Conservation (phyloP, 2,888 invertebrate genomes). For the Coenonympha glycerion region DNA sequence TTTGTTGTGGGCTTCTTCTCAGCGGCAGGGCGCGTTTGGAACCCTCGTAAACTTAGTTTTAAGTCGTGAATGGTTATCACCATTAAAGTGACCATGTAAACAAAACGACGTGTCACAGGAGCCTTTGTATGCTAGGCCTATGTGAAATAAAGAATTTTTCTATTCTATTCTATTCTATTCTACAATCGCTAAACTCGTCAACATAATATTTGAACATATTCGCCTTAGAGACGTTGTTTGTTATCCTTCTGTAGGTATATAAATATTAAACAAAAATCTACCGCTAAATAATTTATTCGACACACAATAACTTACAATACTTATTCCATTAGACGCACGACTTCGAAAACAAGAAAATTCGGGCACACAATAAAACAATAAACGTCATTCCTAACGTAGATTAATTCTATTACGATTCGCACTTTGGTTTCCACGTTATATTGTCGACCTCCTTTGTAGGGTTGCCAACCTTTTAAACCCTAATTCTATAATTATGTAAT, state of each 20-base stretch:
- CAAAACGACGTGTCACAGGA: too few relatives aligned
- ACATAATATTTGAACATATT: too few relatives aligned
- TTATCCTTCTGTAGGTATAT: background rate
- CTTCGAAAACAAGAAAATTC: slow-evolving; percentile 14
- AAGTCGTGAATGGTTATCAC: too few relatives aligned
- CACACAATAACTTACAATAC: background rate
- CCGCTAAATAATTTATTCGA: background rate
- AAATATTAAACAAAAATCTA: background rate
- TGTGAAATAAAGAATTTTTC: too few relatives aligned
- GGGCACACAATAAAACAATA: slow-evolving; percentile 26
- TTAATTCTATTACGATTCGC: slow-evolving; percentile 33
- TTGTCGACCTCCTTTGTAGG: slow-evolving; percentile 34
- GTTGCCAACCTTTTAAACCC: background rate
- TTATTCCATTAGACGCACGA: slow-evolving; percentile 12
- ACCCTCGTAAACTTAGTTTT: too few relatives aligned
- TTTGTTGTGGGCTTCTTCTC: too few relatives aligned
- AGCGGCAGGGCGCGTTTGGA: too few relatives aligned
- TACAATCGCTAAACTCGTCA: too few relatives aligned
- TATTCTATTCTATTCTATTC: too few relatives aligned
- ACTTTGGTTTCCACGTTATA: slow-evolving; percentile 24
- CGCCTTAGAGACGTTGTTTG: too few relatives aligned
- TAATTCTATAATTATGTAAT: background rate
- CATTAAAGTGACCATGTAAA: too few relatives aligned
- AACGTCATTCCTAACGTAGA: slow-evolving; percentile 29
- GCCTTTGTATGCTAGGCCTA: too few relatives aligned